phyloP scores from a whole-genome alignment of 2,113 vertebrate species.

The Callithrix jacchus region DNA sequence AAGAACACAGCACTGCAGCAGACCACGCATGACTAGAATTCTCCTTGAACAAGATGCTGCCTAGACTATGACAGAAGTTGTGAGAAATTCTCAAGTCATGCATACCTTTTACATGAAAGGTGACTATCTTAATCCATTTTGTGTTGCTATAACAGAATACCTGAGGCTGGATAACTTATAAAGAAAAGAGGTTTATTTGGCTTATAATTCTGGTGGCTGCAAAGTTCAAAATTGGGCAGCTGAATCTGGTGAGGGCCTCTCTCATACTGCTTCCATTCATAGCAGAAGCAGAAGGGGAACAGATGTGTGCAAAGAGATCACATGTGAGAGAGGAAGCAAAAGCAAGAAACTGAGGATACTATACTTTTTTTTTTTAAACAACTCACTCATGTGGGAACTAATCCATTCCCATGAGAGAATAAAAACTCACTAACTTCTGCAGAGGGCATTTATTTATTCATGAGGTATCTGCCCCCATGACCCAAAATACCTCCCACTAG shows the following conservation, averaged over 20 bases:
- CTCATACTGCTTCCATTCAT: background rate
- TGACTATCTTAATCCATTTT: background rate
- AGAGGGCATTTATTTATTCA: background rate
- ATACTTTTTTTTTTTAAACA: background rate
- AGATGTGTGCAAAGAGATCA: background rate
- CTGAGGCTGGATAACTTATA: background rate
- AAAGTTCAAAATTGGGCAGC: background rate
- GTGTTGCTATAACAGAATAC: background rate
- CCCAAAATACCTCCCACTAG: background rate
- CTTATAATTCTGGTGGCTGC: background rate
- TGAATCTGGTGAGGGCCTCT: background rate
- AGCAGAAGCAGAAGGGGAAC: background rate
- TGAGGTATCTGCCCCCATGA: background rate
- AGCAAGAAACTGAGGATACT: background rate
- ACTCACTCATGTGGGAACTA: background rate
- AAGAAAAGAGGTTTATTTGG: background rate
- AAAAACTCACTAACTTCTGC: background rate
- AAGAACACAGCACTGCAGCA: background rate
- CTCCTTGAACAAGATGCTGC: background rate
- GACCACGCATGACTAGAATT: background rate
- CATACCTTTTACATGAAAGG: background rate
- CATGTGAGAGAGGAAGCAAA: background rate
- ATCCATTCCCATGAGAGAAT: background rate
- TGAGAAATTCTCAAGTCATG: background rate
- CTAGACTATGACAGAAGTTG: background rate